Conservation (phyloP, 1,140 invertebrate species). For the Dinoponera quadriceps region DNA sequence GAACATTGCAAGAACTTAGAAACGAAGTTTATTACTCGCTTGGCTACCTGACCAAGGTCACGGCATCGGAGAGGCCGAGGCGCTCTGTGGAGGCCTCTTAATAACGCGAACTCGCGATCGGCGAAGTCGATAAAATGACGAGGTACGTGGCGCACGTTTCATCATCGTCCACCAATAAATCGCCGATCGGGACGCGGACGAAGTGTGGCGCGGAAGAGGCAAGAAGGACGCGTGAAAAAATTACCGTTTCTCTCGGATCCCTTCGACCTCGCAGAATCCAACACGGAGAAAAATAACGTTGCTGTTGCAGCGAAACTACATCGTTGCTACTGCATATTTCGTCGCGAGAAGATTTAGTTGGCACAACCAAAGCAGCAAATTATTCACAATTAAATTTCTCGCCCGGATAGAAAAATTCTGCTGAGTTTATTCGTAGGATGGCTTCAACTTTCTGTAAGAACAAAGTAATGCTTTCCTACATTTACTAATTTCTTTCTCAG, state of each 20-base stretch:
- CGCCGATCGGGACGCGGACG: neutral
- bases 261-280: neutral
- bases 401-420: no score
- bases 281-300: no score
- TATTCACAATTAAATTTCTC: no score
- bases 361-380: no score
- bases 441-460: no score
- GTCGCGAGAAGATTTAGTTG: no score
- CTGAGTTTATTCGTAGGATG: no score
- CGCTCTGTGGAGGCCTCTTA: constrained; percentile 28
- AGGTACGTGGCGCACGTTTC: neutral
- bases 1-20: constrained; percentile 47
- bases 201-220: neutral
- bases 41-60: constrained; percentile 50
- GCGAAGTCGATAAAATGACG: constrained; percentile 39
- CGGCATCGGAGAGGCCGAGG: constrained; percentile 27
- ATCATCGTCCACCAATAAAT: constrained; percentile 47
- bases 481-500: no score
- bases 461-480: no score
- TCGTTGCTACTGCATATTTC: no score
- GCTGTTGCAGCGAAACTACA: no score
- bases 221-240: neutral
- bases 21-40: constrained; percentile 43
- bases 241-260: no score
- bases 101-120: constrained; percentile 44